phyloP scores from a whole-genome alignment of 2,113 vertebrate species.

The Erinaceus europaeus region DNA sequence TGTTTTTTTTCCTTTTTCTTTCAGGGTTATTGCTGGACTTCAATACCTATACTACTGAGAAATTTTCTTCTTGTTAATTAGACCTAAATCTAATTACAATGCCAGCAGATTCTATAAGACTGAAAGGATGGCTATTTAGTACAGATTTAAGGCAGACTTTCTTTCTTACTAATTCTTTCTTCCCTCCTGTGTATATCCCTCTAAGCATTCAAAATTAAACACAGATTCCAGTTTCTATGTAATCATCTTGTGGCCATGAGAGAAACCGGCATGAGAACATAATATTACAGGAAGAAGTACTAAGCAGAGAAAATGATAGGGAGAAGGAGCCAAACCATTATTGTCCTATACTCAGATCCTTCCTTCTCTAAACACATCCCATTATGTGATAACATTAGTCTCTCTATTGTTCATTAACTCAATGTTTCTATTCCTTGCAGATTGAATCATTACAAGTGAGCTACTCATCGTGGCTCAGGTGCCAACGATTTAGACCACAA shows the following conservation, averaged over 20 bases:
- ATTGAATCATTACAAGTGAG: neutral
- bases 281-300: neutral
- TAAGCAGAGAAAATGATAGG: neutral
- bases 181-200: neutral
- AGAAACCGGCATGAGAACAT: neutral
- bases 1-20: no score
- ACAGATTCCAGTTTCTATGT: neutral
- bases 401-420: neutral
- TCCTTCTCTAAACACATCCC: neutral
- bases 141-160: neutral
- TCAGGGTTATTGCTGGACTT: no score
- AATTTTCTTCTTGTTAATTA: no score
- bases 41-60: no score
- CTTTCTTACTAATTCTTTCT: neutral
- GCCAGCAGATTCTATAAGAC: no score
- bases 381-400: neutral
- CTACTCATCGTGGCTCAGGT: neutral
- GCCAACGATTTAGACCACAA: neutral
- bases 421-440: neutral
- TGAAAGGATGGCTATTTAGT: neutral
- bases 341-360: neutral
- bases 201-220: neutral
- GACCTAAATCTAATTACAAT: no score
- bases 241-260: neutral
- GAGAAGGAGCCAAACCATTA: neutral